Percentiles rank a stretch among this genome's conserved stretches.
Conservation (phyloP, 2,888 invertebrate species). For the Petrolisthes cinctipes region DNA sequence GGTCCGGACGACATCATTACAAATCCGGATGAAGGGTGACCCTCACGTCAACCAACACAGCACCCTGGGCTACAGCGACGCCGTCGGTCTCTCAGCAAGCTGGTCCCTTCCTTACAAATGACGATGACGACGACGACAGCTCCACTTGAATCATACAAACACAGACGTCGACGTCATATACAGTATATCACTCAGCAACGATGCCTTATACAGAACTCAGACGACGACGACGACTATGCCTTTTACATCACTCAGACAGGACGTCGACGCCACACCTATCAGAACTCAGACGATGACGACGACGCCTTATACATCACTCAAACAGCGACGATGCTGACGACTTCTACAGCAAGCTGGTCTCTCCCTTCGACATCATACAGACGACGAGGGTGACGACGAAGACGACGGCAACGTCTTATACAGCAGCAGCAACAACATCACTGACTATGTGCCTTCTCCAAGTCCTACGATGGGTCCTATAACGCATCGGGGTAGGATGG, state of each 20-base stretch:
- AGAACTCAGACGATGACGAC: too few species aligned
- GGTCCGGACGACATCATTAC: background rate
- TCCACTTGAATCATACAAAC: too few species aligned
- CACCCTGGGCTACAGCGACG: background rate
- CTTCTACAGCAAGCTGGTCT: background rate
- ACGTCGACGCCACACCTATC: too few species aligned
- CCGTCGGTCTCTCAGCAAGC: background rate
- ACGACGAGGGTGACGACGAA: constrained; percentile 7
- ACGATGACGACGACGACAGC: constrained; percentile 1
- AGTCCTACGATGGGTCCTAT: constrained; percentile 36
- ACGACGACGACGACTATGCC: too few species aligned
- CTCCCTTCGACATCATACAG: background rate
- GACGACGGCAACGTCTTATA: constrained; percentile 10
- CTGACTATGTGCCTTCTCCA: background rate
- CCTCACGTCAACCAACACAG: background rate
- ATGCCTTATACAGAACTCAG: too few species aligned
- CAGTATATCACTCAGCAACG: too few species aligned
- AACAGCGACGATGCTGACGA: background rate
- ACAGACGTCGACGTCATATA: too few species aligned
- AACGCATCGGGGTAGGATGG: constrained; percentile 54
- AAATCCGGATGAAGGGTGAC: background rate
- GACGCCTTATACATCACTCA: background rate
- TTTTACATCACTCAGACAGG: too few species aligned
- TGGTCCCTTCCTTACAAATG: background rate
- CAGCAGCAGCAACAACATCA: background rate